Percentiles rank a stretch among this genome's conserved stretches.
phyloP scores from a whole-genome alignment of 2,797 vertebrate species.

The Pelochelys cantorii region DNA sequence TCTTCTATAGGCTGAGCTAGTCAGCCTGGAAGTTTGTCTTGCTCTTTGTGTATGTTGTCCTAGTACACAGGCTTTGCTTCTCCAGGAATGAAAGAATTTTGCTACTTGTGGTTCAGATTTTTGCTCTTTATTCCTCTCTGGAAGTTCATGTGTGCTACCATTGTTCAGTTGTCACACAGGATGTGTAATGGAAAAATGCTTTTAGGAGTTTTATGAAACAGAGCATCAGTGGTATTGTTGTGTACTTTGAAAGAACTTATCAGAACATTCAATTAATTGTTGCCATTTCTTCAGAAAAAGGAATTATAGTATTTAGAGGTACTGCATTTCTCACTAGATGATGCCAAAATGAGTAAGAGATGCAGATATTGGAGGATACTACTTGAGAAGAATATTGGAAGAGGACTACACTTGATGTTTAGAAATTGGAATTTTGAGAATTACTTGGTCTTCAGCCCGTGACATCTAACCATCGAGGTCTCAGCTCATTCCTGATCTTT shows the following conservation, averaged over 20 bases:
- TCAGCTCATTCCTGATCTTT: no score
- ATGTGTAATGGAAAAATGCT: not conserved
- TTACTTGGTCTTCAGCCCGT: not conserved
- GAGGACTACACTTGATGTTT: not conserved
- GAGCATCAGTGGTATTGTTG: not conserved
- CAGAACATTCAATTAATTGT: not conserved
- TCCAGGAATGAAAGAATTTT: not conserved
- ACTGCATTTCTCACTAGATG: not conserved
- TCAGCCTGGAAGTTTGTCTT: not conserved
- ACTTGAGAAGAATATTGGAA: not conserved
- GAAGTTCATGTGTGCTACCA: not conserved
- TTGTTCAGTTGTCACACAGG: not conserved
- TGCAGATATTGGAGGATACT: not conserved
- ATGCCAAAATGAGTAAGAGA: not conserved
- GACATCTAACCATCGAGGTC: no score
- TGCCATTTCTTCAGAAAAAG: not conserved
- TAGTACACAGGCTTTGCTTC: not conserved
- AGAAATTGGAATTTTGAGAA: not conserved
- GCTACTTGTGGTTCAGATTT: not conserved
- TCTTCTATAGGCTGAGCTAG: not conserved
- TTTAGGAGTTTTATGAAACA: not conserved
- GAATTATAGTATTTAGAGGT: not conserved
- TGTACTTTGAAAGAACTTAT: not conserved
- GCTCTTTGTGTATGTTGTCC: not conserved
- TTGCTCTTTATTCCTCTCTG: not conserved